Base-by-base conservation (phyloP, 2,113 vertebrate species). In the Cephalopholis sonnerati region DNA sequence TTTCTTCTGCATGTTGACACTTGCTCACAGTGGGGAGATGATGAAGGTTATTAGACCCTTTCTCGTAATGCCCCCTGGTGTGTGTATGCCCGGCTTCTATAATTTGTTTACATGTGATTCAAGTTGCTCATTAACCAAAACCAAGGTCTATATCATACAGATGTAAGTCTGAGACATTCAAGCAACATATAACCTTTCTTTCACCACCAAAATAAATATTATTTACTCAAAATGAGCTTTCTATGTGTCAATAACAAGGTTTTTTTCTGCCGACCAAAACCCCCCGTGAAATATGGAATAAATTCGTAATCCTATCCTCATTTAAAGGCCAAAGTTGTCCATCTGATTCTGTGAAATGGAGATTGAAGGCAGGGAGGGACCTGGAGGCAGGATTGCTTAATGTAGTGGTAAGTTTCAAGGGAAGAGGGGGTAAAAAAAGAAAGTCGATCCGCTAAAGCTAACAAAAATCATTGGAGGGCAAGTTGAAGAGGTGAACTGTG, bases 21-120 rank as follows among this genome's bases (percentile, higher is more conserved):
- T 59, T 58, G n/a, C 25, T 66, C 66, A 81, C 73, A 66, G 58
- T 13, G n/a, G 51, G 32, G 25, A 46, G 36, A 50, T 44, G 36
- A 15, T 22, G 15, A 74, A 18, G 39, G 51, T 36, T 63, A 24
- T 53, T 79, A 18, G 36, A 5, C 41, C 2, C 18, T 57, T 32
- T 50, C 15, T 4, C 7, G 22, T 22, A 20, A 18, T 25, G 8
- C 53, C 41, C 20, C 29, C 51, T 36, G 64, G 8, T 13, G 53
- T 36, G 22, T 46, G 36, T 17, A 55, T 4, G 4, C 10, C 10
- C 0, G 0, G 20, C 5, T 7, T 67, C 22, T 25, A 15, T 16
- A 25, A 25, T 39, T 6, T 58, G 13, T 46, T 58, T 55, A 29
- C 50, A 32, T 62, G 39, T 36, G 8, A 24, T 62, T 75, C 12